Evolutionary conservation across 1,140 invertebrate genomes (phyloP).

Genomic region (Melitaea cinxia): DNA sequence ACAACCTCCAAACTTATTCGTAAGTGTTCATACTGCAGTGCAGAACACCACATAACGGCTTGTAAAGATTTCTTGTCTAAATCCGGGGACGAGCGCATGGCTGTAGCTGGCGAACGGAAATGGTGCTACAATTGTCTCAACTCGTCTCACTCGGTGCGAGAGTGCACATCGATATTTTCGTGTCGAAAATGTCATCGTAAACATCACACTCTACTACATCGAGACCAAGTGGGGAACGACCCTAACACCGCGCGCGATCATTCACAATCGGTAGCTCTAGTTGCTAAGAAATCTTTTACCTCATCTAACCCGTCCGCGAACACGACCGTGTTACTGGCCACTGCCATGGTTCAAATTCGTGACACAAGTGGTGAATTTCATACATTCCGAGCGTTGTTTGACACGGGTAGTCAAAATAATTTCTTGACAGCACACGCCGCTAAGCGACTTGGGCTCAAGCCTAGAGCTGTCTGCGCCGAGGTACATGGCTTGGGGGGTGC

Average conservation of each 20-base stretch:
- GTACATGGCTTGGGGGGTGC: not conserved
- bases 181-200: not conserved
- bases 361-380: not conserved
- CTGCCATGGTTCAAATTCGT: not conserved
- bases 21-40: no score
- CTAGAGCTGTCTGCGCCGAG: not conserved
- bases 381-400: not conserved
- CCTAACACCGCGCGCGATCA: not conserved
- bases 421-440: not conserved
- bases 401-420: not conserved
- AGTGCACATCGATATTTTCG: not conserved
- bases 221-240: not conserved
- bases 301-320: not conserved
- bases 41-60: no score
- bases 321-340: not conserved
- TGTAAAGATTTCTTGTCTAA: no score
- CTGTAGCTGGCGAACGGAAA: no score
- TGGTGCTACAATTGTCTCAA: not conserved
- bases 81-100: no score
- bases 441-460: not conserved
- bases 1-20: no score
- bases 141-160: not conserved
- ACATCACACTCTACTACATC: not conserved
- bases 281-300: no score
- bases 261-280: no score